These are phyloP conservation scores for Bedellia somnulentella DNA, from an alignment of 2,888 invertebrate species.

Conservation along the genomic window DNA sequence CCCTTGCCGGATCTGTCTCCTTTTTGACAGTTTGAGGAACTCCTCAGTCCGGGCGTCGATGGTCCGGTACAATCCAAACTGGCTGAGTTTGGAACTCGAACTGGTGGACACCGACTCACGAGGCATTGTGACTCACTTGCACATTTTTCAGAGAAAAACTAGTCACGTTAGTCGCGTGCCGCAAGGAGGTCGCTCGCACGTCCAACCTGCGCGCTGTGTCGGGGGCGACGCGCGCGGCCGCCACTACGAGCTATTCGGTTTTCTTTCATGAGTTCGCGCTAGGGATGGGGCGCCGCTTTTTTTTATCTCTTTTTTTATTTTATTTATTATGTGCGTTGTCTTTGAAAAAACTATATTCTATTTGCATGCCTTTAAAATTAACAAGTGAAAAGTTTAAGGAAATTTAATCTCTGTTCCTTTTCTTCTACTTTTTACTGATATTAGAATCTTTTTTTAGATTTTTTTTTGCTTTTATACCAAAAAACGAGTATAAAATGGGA, in stretches of 20 bases:
- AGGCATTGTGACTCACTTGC: constrained; percentile 23
- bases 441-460: too few relatives aligned
- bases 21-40: constrained; percentile 37
- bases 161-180: too few relatives aligned
- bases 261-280: too few relatives aligned
- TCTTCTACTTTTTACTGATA: too few relatives aligned
- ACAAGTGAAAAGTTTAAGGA: too few relatives aligned
- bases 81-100: constrained; percentile 25
- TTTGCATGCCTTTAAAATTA: too few relatives aligned
- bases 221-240: constrained; percentile 10
- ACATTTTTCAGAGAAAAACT: constrained; percentile 2
- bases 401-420: too few relatives aligned
- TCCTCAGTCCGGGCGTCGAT: constrained; percentile 46
- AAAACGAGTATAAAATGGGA: too few relatives aligned
- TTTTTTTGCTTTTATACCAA: too few relatives aligned
- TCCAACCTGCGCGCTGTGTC: not conserved
- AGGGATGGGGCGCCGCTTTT: constrained; percentile 17
- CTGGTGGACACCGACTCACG: constrained; percentile 28
- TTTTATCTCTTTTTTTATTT: constrained; percentile 14
- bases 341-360: not conserved
- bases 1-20: constrained; percentile 39
- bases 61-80: constrained; percentile 42
- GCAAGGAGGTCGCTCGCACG: not conserved
- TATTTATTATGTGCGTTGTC: not conserved
- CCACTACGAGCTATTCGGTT: too few relatives aligned